Base-by-base conservation (phyloP, 2,113 vertebrate species). In the Monarcha castaneiventris region DNA sequence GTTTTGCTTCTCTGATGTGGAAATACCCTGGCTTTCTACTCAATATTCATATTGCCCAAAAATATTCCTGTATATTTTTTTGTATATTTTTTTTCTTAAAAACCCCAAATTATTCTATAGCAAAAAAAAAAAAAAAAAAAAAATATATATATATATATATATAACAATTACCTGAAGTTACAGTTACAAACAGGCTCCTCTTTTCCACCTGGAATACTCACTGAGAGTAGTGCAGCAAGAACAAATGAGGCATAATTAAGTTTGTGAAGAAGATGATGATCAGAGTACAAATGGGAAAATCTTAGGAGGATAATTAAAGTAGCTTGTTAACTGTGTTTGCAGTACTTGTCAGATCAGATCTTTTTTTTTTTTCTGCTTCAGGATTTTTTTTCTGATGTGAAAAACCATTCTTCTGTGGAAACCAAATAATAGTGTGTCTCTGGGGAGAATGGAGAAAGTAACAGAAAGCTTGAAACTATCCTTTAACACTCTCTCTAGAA, bases 161-260 rank as follows among this genome's bases (percentile, higher is more conserved):
- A 41, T 39, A 72, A 48, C 19, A 82, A 85, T 83, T 91, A 85
- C 67, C 48, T 72, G 56, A 95, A 22, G 30, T 74, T 87, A 90
- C n/a, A 51, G 37, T 83, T 93, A 55, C 67, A 75, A 49, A 48
- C n/a, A 87, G 35, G 30, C 20, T 69, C 21, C 8, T 80, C 56
- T 93, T 75, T 88, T 96, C 85, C 88, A 94, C 63, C 86, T 90
- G 76, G 87, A 91, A 84, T 94, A 85, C 59, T 81, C 68, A 29
- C 44, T 63, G 72, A 93, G 63, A 86, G 64, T 73, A 93, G 44
- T 59, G 75, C 35, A 93, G 75, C 89, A 86, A 80, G 87, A 94
- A 90, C 90, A 96, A 93, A 96, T 92, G 85, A 95, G 56, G 59
- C 61, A 72, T 93, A 93, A 96, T 95, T 93, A 88, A 81, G 68